Conservation (phyloP, 2,888 invertebrate genomes). For the Brachylomia viminalis region DNA sequence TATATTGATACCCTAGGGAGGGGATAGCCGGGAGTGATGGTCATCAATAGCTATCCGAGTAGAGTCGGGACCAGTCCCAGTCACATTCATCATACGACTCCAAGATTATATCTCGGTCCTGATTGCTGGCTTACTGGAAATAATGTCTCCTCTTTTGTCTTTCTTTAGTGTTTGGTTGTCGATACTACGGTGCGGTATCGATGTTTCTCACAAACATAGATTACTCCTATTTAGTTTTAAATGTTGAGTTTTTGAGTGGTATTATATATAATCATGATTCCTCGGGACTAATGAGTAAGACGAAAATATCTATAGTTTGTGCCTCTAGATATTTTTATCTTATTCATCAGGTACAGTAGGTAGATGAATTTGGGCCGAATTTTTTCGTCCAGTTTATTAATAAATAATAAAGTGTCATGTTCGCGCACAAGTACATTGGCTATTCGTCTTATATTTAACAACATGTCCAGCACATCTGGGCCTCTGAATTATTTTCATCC, state of each 20-base stretch:
- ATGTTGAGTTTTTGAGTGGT: no score
- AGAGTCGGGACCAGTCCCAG: constrained; percentile 8
- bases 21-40: constrained; percentile 9
- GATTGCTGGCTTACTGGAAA: constrained; percentile 80
- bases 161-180: constrained; percentile 18
- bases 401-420: constrained; percentile 59
- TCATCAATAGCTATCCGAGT: constrained; percentile 40
- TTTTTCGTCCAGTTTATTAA: constrained; percentile 35
- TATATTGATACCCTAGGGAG: constrained; percentile 27
- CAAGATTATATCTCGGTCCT: constrained; percentile 78
- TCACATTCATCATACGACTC: constrained; percentile 73
- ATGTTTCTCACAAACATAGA: not conserved
- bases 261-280: no score
- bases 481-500: constrained; percentile 58
- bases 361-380: not conserved
- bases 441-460: constrained; percentile 63
- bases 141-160: constrained; percentile 75
- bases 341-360: not conserved
- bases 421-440: constrained; percentile 15
- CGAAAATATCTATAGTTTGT: not conserved
- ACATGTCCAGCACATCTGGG: constrained; percentile 65
- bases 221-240: no score
- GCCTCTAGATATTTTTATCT: no score
- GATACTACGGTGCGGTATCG: constrained; percentile 13
- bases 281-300: no score